These are phyloP conservation scores for Tupaia chinensis DNA, from an alignment of 2,113 vertebrate species.

Conservation along the genomic window DNA sequence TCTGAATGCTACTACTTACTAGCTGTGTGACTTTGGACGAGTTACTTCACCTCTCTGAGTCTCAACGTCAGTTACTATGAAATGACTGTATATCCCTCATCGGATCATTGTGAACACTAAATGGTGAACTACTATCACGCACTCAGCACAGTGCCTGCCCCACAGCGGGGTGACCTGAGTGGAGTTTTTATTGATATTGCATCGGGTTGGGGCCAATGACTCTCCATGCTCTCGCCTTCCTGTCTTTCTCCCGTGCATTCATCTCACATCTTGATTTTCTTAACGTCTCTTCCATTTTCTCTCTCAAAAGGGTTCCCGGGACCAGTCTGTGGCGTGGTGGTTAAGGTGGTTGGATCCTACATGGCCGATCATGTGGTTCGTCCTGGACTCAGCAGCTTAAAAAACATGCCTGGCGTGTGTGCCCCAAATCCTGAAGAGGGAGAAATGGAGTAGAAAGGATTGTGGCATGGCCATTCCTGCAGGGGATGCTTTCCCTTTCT, in stretches of 20 bases:
- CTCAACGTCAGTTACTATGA: neutral
- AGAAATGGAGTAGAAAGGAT: too few species aligned
- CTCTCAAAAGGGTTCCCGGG: neutral
- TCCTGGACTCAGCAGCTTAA: too few species aligned
- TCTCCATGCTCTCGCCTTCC: neutral
- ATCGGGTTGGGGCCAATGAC: neutral
- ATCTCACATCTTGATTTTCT: neutral
- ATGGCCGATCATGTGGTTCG: too few species aligned
- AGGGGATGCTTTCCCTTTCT: too few species aligned
- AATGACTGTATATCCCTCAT: neutral
- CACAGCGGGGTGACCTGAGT: neutral
- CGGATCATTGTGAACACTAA: neutral
- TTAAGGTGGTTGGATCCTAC: too few species aligned
- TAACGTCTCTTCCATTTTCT: neutral
- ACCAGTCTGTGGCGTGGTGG: too few species aligned
- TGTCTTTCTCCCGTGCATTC: neutral
- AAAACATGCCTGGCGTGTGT: too few species aligned
- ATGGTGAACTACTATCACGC: neutral
- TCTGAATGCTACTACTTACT: neutral
- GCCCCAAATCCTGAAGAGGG: too few species aligned
- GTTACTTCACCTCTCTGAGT: constrained; percentile 3
- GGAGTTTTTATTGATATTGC: fast-evolving
- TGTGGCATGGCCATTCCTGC: too few species aligned
- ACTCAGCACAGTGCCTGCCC: neutral
- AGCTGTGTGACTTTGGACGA: neutral